Evolutionary conservation across 1,140 invertebrate species (phyloP).

Genomic region (Heliothis subflexa): DNA sequence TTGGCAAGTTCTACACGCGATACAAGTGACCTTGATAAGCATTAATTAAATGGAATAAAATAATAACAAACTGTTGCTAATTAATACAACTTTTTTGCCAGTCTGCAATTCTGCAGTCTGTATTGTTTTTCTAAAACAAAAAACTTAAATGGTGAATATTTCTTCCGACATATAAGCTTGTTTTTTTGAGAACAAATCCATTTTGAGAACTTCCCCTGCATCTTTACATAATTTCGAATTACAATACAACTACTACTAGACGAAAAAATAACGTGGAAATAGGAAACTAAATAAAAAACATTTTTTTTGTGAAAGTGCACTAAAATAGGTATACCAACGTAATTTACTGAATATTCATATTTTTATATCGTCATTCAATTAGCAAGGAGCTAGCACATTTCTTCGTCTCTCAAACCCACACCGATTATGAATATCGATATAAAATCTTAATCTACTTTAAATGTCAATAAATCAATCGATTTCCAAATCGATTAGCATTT

Average conservation of each 20-base stretch:
- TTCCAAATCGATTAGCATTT: conserved; percentile 44
- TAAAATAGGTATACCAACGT: background rate
- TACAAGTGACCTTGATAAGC: background rate
- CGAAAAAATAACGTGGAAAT: background rate
- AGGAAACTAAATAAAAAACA: background rate
- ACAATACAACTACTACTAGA: too few species aligned
- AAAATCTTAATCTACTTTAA: conserved; percentile 32
- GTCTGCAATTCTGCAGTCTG: background rate
- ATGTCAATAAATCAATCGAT: conserved; percentile 40
- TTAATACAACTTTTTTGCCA: background rate
- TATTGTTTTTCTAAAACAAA: background rate
- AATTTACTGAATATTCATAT: conserved; percentile 29
- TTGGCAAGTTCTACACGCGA: background rate
- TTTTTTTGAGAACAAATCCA: too few species aligned
- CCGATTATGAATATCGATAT: conserved; percentile 32
- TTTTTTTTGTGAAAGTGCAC: background rate
- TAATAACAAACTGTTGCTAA: background rate
- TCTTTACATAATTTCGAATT: background rate
- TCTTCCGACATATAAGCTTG: too few species aligned
- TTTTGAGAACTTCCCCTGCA: too few species aligned
- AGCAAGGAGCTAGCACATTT: background rate
- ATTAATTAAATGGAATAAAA: background rate
- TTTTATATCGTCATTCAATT: conserved; percentile 28
- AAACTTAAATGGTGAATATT: too few species aligned
- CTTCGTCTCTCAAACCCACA: conserved; percentile 12